Evolutionary conservation across 2,888 invertebrate species (phyloP), one percentile per base, ranked within the genome.

Genomic region (Eugnorisma glareosa): DNA sequence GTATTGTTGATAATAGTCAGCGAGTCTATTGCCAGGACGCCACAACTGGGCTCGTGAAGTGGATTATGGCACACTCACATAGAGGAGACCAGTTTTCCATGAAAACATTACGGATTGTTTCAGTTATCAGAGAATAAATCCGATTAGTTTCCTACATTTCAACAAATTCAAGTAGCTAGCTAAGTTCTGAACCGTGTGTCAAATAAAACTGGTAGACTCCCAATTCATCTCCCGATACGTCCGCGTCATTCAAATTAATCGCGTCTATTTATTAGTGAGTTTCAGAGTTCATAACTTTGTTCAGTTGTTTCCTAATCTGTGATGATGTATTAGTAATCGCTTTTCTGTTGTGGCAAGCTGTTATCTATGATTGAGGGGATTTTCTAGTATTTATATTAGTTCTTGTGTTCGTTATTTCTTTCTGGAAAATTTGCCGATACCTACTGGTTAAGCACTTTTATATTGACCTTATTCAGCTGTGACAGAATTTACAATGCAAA

Each of bases 241-340:
- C 45, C 43, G 48, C 54, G 73, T 75, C 73, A 71, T 54, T 43
- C 35, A 70, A 75, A 86, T 79, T 83, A 79, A 85, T 77, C 54
- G 64, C 35, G 51, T 59, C 67, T 73, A 81, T 88, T 77, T 81
- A 89, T 86, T 76, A 73, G n/a, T 18, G 48, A 73, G 61, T 59
- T 31, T 31, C 31, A 18, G 59, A 59, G 59, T 82, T 81, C 35
- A 37, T 21, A 88, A 83, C 43, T 85, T 80, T 74, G 75, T 72
- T 73, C 31, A 40, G 57, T 73, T 77, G 68, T 78, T 78, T 31
- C 13, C 28, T 77, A 72, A 76, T 76, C 70, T 76, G n/a, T 51
- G n/a, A 70, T 67, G 75, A 73, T 81, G 63, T 74, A 75, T 79
- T 69, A 59, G 70, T 83, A 75, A 85, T 77, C 63, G 73, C 48